phyloP scores from a whole-genome alignment of 2,888 invertebrate genomes.

The Linnaemya tessellans region DNA sequence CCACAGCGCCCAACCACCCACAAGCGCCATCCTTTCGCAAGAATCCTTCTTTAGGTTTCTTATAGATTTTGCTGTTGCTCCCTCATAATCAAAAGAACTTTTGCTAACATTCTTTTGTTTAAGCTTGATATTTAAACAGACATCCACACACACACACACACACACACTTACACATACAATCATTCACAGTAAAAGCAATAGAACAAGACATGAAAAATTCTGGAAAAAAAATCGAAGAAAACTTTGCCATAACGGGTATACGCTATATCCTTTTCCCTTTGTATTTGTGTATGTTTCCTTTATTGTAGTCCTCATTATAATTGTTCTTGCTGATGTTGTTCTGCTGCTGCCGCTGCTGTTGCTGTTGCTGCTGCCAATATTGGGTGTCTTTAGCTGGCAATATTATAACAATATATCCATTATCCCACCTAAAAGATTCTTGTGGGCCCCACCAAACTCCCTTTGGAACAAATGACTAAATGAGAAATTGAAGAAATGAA shows the following conservation, averaged over 20 bases:
- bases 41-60: conserved; percentile 19
- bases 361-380: conserved; percentile 42
- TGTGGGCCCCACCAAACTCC: conserved; percentile 31
- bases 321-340: conserved; percentile 44
- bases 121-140: conserved; percentile 40
- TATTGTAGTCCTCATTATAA: conserved; percentile 60
- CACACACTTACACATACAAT: background rate
- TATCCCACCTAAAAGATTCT: background rate
- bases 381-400: conserved; percentile 54
- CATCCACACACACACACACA: background rate
- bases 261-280: conserved; percentile 57
- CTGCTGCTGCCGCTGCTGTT: conserved; percentile 19
- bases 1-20: conserved; percentile 13
- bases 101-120: conserved; percentile 68
- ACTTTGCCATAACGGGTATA: conserved; percentile 60
- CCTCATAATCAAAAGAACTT: conserved; percentile 61
- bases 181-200: conserved; percentile 29
- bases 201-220: conserved; percentile 16
- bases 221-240: conserved; percentile 19
- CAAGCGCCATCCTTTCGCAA: conserved; percentile 6
- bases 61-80: conserved; percentile 35
- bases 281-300: conserved; percentile 48
- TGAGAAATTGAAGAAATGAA: conserved; percentile 46
- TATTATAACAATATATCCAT: conserved; percentile 20
- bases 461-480: conserved; percentile 46